phyloP scores from a whole-genome alignment of 1,140 invertebrate species.

The Anoplophora glabripennis region DNA sequence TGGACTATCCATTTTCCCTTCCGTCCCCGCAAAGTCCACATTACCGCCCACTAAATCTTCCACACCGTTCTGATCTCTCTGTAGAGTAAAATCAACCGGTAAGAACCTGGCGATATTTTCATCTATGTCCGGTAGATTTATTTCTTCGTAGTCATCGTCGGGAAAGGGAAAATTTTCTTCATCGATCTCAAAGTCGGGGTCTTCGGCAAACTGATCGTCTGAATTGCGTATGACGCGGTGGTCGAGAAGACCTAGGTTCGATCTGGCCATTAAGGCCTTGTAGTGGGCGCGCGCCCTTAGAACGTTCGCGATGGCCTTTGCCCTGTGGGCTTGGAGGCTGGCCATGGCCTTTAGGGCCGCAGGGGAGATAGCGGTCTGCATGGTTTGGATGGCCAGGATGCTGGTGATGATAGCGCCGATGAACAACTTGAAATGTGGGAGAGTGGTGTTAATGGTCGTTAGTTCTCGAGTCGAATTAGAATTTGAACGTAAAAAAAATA shows the following conservation, averaged over 20 bases:
- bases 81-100: background rate
- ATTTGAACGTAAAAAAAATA: too few species aligned
- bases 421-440: too few species aligned
- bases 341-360: background rate
- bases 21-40: background rate
- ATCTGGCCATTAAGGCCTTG: background rate
- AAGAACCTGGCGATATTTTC: background rate
- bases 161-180: background rate
- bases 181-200: background rate
- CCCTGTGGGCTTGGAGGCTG: background rate
- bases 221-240: background rate
- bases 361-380: background rate
- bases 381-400: too few species aligned
- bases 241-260: background rate
- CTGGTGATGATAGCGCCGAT: too few species aligned
- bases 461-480: too few species aligned
- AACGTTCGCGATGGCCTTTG: constrained; percentile 2
- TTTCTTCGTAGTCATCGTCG: background rate
- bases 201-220: background rate
- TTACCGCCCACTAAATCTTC: background rate
- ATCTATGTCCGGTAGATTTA: background rate
- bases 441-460: too few species aligned
- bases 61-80: background rate
- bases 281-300: background rate
- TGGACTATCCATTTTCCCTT: background rate